phyloP scores from a whole-genome alignment of 2,113 vertebrate genomes.

The Madoqua kirkii region DNA sequence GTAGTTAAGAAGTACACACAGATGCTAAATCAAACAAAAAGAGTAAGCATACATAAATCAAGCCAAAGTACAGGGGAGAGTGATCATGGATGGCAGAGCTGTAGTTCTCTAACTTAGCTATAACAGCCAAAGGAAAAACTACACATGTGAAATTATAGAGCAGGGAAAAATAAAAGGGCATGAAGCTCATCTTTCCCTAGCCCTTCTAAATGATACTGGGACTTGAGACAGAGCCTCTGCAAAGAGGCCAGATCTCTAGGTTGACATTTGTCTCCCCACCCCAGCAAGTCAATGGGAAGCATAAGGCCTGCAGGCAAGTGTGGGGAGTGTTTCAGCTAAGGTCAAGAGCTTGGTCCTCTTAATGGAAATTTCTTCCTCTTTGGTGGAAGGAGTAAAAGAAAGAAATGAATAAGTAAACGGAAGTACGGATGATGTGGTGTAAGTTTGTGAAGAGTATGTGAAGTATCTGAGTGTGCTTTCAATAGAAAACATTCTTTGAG shows the following conservation, averaged over 20 bases:
- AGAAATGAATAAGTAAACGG: background rate
- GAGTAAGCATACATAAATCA: background rate
- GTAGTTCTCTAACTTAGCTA: background rate
- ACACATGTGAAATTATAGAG: background rate
- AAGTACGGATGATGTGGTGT: background rate
- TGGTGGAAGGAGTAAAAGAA: background rate
- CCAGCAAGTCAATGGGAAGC: background rate
- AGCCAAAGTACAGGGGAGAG: background rate
- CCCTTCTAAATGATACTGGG: background rate
- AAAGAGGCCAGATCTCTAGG: background rate
- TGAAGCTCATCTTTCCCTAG: background rate
- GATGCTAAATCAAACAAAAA: background rate
- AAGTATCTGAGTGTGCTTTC: background rate
- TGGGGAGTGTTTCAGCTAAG: background rate
- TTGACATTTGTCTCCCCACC: background rate
- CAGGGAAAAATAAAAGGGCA: background rate
- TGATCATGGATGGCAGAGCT: background rate
- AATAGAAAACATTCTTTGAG: background rate
- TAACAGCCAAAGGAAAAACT: background rate
- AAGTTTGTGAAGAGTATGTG: background rate
- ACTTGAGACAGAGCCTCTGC: background rate
- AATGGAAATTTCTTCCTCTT: background rate
- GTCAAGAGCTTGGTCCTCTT: background rate
- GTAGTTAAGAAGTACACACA: background rate
- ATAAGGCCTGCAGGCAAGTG: background rate